Evolutionary conservation across 2,113 vertebrate species (phyloP).

Genomic region (Euleptes europaea): DNA sequence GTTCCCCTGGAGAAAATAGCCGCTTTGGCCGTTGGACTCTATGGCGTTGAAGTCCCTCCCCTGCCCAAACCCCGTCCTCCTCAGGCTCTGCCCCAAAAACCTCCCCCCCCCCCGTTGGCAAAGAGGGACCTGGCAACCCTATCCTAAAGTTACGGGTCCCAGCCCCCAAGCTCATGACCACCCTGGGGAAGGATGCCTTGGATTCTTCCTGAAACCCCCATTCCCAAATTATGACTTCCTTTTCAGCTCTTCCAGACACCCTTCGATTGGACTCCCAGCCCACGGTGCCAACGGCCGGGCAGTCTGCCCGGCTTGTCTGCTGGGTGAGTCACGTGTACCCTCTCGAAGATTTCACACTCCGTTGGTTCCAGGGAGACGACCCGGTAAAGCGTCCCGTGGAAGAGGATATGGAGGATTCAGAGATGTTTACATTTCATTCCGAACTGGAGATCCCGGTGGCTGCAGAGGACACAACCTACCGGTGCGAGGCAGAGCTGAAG

Average conservation of each 20-base stretch:
- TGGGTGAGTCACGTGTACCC: constrained; percentile 27
- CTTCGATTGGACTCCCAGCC: constrained; percentile 54
- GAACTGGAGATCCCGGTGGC: background rate
- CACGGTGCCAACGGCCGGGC: fast-evolving
- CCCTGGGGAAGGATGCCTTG: too few species aligned
- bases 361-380: constrained; percentile 53
- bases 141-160: too few species aligned
- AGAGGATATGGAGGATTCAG: fast-evolving
- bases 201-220: too few species aligned
- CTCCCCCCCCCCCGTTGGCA: too few species aligned
- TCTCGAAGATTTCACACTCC: fast-evolving
- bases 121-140: too few species aligned
- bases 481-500: constrained; percentile 57
- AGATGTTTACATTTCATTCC: constrained; percentile 30
- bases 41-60: too few species aligned
- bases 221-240: fast-evolving
- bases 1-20: too few species aligned
- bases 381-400: background rate
- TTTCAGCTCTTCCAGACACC: constrained; percentile 69
- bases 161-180: too few species aligned
- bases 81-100: too few species aligned
- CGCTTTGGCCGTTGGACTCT: too few species aligned
- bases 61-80: too few species aligned
- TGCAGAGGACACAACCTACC: constrained; percentile 7
- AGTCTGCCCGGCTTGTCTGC: constrained; percentile 45